Percentiles rank a stretch among this genome's conserved stretches.
Evolutionary conservation across 1,140 invertebrate genomes (phyloP).

Genomic region (Lerema accius): DNA sequence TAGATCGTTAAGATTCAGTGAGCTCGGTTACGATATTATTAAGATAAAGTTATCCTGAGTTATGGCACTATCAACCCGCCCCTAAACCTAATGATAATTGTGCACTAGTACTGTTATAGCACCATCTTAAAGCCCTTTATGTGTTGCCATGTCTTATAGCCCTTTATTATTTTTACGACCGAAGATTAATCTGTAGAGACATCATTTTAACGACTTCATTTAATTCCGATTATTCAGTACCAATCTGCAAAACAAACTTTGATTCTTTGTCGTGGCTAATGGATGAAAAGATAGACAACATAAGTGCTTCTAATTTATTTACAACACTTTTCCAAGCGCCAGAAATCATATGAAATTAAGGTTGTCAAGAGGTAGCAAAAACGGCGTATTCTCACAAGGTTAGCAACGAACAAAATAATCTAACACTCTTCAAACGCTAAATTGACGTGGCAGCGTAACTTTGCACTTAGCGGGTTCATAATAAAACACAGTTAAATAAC

Average conservation of each 20-base stretch:
- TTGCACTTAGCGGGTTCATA: slow-evolving; percentile 17
- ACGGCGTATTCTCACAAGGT: too few species aligned
- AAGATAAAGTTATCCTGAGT: slow-evolving; percentile 29
- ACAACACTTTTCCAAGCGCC: too few species aligned
- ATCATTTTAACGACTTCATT: slow-evolving; percentile 1
- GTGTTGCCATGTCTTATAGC: slow-evolving; percentile 10
- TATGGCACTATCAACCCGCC: slow-evolving; percentile 21
- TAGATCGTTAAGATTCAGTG: slow-evolving; percentile 20
- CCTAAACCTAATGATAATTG: slow-evolving; percentile 33
- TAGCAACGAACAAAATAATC: background rate
- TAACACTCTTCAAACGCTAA: background rate
- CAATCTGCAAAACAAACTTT: background rate
- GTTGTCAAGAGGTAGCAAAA: too few species aligned
- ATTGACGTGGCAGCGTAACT: slow-evolving; percentile 4
- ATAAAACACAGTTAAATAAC: slow-evolving; percentile 24
- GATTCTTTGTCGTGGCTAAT: too few species aligned
- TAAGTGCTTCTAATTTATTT: too few species aligned
- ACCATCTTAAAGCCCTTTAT: slow-evolving; percentile 21
- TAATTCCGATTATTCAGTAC: background rate
- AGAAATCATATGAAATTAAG: too few species aligned
- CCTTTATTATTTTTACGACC: slow-evolving; percentile 28
- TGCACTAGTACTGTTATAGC: slow-evolving; percentile 24
- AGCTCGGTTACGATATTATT: slow-evolving; percentile 26
- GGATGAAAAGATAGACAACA: too few species aligned
- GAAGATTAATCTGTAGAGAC: slow-evolving; percentile 2